Conservation (phyloP, 2,888 invertebrate genomes). For the Cerastoderma edule region DNA sequence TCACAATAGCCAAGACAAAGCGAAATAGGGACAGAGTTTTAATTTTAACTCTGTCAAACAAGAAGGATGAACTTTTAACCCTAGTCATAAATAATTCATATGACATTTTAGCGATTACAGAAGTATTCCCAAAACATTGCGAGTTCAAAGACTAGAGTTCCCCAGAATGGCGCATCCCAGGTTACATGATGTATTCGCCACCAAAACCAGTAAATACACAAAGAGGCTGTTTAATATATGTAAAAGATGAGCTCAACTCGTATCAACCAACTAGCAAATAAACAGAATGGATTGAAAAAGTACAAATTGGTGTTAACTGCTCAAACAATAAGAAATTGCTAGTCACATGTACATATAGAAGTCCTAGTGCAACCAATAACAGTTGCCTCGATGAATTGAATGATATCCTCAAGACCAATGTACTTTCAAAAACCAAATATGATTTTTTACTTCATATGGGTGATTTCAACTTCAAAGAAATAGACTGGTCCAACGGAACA, state of each 20-base stretch:
- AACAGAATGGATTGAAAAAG: not conserved
- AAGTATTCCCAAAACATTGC: not conserved
- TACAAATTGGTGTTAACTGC: not conserved
- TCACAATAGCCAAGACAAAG: too few species aligned
- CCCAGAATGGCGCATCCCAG: not conserved
- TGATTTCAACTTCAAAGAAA: slow-evolving; percentile 3
- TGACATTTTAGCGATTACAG: slow-evolving; percentile 4
- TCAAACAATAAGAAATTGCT: not conserved
- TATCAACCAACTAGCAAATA: not conserved
- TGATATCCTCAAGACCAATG: not conserved
- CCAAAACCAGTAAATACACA: not conserved
- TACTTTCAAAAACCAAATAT: not conserved
- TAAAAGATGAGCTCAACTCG: not conserved
- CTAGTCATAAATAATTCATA: not conserved
- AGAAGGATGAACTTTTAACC: not conserved
- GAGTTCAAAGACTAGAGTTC: not conserved
- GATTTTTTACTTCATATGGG: not conserved
- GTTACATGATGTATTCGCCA: not conserved
- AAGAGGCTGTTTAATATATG: not conserved
- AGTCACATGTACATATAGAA: not conserved
- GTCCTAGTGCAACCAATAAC: not conserved
- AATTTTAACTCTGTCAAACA: not conserved
- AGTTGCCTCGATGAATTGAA: not conserved
- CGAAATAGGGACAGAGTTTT: not conserved
- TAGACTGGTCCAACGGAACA: not conserved